A percentile compares a stretch with the other conserved stretches of the same genome.
Conservation (phyloP, 1,140 invertebrate genomes). For the Drosophila melanogaster region DNA sequence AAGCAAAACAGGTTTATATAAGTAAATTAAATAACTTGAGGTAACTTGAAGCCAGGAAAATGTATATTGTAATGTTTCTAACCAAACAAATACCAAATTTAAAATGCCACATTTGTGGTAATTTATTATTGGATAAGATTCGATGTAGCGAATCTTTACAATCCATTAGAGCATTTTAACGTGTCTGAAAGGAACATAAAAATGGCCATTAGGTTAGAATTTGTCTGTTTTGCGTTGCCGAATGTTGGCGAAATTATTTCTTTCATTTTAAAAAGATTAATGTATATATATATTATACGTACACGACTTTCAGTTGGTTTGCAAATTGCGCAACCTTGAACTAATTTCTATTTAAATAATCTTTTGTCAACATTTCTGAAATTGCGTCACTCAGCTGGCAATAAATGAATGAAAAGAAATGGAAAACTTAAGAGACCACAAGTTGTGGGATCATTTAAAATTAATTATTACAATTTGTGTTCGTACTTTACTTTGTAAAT, state of each 20-base stretch:
- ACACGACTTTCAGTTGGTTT: conserved; percentile 57
- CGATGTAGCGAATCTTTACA: conserved; percentile 55
- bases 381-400: conserved; percentile 64
- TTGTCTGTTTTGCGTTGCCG: background rate
- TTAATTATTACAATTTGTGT: conserved; percentile 29
- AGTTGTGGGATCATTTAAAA: conserved; percentile 20
- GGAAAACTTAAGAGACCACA: background rate
- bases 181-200: conserved; percentile 40
- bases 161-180: conserved; percentile 55
- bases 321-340: conserved; percentile 79
- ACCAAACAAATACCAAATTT: background rate
- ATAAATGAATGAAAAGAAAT: conserved; percentile 39
- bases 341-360: conserved; percentile 82
- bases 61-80: background rate
- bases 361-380: conserved; percentile 58
- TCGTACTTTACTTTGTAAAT: conserved; percentile 49
- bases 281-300: conserved; percentile 14
- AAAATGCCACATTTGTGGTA: conserved; percentile 29
- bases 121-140: conserved; percentile 54
- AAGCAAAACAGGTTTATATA: background rate
- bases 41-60: background rate
- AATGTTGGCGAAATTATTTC: conserved; percentile 28
- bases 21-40: background rate
- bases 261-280: conserved; percentile 33
- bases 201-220: conserved; percentile 15